Conservation (phyloP, 2,113 vertebrate species). For the Gnathonemus echidnorhynchus region DNA sequence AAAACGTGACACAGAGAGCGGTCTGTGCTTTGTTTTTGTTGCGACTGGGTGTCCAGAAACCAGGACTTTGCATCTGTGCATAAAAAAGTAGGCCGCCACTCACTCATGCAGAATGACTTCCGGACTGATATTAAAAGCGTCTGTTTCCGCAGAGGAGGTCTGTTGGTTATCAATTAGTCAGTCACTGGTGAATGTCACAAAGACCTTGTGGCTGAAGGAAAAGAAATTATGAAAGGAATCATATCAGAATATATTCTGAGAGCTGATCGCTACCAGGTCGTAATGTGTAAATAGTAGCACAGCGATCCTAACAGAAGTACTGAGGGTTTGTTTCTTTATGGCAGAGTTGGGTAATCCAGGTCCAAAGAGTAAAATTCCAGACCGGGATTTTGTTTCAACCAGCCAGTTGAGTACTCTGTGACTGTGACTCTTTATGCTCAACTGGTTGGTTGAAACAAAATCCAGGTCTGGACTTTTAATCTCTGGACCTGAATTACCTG, state of each 20-base stretch:
- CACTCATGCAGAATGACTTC: conserved; percentile 21
- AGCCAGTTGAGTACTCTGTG: no score
- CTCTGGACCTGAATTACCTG: no score
- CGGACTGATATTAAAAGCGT: conserved; percentile 23
- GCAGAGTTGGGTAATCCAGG: no score
- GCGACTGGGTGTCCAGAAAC: conserved; percentile 17
- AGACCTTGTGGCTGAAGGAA: not conserved
- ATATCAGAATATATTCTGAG: not conserved
- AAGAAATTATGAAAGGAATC: not conserved
- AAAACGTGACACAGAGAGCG: not conserved
- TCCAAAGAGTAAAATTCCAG: no score
- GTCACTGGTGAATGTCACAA: not conserved
- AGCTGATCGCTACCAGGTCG: not conserved
- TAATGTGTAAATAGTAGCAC: not conserved
- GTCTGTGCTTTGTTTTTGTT: not conserved
- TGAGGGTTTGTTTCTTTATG: not conserved
- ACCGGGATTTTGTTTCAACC: no score
- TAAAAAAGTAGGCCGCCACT: conserved; percentile 30
- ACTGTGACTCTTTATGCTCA: no score
- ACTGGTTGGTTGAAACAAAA: no score
- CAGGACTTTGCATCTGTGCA: conserved; percentile 27
- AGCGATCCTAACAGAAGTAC: not conserved
- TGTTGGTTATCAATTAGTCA: not conserved
- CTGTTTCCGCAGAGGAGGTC: conserved; percentile 15
- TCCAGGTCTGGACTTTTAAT: no score